phyloP scores from a whole-genome alignment of 2,113 vertebrate species.

The Tursiops truncatus region DNA sequence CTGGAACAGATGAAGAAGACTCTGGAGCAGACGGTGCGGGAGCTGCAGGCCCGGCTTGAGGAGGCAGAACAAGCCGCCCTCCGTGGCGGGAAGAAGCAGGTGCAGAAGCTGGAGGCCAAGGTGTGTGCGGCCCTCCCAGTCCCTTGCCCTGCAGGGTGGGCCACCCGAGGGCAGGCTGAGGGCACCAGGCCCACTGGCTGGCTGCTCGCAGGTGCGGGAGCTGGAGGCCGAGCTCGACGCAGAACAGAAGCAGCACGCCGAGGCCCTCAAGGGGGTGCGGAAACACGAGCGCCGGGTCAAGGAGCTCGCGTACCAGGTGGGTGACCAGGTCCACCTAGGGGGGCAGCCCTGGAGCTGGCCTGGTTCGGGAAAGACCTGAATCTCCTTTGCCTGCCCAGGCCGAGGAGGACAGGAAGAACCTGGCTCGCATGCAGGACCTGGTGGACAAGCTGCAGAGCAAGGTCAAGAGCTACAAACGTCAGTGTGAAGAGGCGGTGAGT shows the following conservation, averaged over 20 bases:
- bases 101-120: conserved; percentile 95
- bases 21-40: conserved; percentile 95
- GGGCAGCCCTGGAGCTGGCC: not conserved
- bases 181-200: not conserved
- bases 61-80: conserved; percentile 96
- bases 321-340: not conserved
- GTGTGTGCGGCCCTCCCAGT: conserved; percentile 74
- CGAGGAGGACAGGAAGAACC: conserved; percentile 94
- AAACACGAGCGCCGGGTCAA: conserved; percentile 93
- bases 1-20: conserved; percentile 98
- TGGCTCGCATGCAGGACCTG: conserved; percentile 95
- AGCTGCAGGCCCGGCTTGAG: conserved; percentile 93
- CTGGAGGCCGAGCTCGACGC: conserved; percentile 91
- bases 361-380: not conserved
- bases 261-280: conserved; percentile 93
- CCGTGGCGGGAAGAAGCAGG: conserved; percentile 96
- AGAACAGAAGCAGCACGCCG: conserved; percentile 92
- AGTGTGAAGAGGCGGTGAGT: conserved; percentile 93
- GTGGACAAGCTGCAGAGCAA: conserved; percentile 95
- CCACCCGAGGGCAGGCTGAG: accelerated
- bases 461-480: conserved; percentile 96
- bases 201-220: conserved; percentile 87
- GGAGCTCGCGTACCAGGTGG: conserved; percentile 92
- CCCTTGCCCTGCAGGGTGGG: not conserved
- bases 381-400: conserved; percentile 81